Base-by-base conservation (phyloP, 64 coral and sea anemone species). In the Stichodactyla mertensii region DNA sequence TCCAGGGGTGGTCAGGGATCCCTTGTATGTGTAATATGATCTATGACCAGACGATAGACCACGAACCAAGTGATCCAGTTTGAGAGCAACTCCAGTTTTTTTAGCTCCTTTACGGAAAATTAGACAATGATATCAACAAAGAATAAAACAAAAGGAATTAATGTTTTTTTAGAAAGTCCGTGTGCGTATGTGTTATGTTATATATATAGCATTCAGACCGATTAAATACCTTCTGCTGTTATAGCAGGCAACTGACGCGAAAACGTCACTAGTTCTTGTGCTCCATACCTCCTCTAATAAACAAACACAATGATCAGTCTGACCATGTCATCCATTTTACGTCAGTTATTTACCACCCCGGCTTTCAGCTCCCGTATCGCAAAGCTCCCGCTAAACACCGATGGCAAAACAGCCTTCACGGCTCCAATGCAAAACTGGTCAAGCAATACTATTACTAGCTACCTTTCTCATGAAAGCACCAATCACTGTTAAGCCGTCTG, bases 1-100 rank as follows among this genome's bases (percentile, higher is more conserved):
- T n/a, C n/a, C n/a, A n/a, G n/a, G n/a, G n/a, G n/a, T 95, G 14
- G 93, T 95, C 6, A 95, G 93, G 61, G 93, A 95, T 31, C 93
- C 93, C 24, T 92, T 89, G 86, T 95, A 92, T 7, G 93, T 87
- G 84, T 92, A 95, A 64, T 92, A 95, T 16, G 83, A 61, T 18
- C 70, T 22, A 10, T 16, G 51, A 22, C 55, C 86, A 74, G 78
- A 10, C 28, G 51, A 62, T 4, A 91, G 14, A 84, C 85, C 89
- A 80, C 36, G 58, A 54, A 86, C 57, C n/a, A 91, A 74, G 8
- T 36, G 13, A 31, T n/a, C 58, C 57, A 91, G 24, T 10, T 4
- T 31, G 23, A 31, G 0, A 10, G 7, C 1, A 74, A 74, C 10
- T 31, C 69, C 69, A 12, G 23, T 10, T 31, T 10, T 14, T 4